Evolutionary conservation across 37 sponge, comb jelly and placozoan species (phyloP), one percentile per base, ranked within the genome.

Genomic region (Petrosia ficiformis): DNA sequence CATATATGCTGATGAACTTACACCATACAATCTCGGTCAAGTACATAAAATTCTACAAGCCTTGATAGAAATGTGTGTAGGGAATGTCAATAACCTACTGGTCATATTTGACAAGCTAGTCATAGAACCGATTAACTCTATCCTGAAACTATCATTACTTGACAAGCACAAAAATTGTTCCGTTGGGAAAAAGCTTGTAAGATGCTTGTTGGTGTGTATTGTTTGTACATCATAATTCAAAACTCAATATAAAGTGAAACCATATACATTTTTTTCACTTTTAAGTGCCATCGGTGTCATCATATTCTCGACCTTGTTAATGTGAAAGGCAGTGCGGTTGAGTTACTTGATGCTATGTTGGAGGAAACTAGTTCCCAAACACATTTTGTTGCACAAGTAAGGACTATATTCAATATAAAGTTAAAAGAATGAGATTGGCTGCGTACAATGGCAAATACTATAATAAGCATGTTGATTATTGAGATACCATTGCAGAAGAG

Each of bases 41-140:
- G 63, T 81, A 41, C 43, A 57, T 3, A 70, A 81, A 29, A 44
- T 86, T 8, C 21, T 86, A 14, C 65, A 81, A 26, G 82, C 87
- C 0, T 52, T 86, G 31, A 39, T 86, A 25, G 87, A 86, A 57
- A 30, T 81, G 71, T 59, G 67, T 75, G 77, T 68, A 38, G 86
- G 86, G 21, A 81, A 81, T 57, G 39, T n/a, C 2, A 32, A 70
- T 59, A 86, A 86, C 60, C 87, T 81, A 57, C 36, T 37, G 24
- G 76, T 74, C 22, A 21, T 81, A 10, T 82, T 81, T 59, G 87
- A 86, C 34, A 32, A 44, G 11, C 81, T 81, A 72, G 75, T 86
- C 31, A 59, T 81, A 3, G 87, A 86, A 24, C 36, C 67, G 4
- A 22, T 86, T 43, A 86, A 86, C 37, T 30, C 44, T 0, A 60